These are phyloP conservation scores for Ceratina japonica DNA, from an alignment of 1,140 invertebrate species.

Conservation along the genomic window DNA sequence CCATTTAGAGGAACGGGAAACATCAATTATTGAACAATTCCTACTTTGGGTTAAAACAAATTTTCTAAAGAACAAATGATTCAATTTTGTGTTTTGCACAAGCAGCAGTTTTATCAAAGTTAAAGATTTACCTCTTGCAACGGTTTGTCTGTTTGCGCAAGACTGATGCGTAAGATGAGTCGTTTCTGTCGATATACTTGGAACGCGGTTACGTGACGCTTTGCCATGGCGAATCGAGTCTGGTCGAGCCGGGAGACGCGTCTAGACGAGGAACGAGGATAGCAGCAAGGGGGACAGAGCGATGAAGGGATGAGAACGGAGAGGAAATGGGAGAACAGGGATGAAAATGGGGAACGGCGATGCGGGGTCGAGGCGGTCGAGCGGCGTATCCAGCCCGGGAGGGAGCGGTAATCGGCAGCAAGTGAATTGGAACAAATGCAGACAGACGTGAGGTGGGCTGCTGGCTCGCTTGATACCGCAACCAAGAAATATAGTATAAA, in stretches of 20 bases:
- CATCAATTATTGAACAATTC: no score
- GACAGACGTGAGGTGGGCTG: conserved; percentile 69
- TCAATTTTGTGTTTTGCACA: no score
- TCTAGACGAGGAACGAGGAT: conserved; percentile 3
- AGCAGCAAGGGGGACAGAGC: not conserved
- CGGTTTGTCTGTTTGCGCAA: not conserved
- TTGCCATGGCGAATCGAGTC: conserved; percentile 46
- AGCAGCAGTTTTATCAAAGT: no score
- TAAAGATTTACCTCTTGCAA: no score
- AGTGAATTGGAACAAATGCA: conserved; percentile 74
- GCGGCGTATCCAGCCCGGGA: conserved; percentile 39
- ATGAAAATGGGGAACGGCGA: conserved; percentile 64
- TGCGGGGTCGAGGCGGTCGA: conserved; percentile 44
- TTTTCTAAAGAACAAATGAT: no score
- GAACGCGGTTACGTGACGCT: conserved; percentile 66
- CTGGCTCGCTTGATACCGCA: conserved; percentile 60
- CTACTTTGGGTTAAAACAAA: no score
- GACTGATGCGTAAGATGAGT: not conserved
- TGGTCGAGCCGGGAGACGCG: conserved; percentile 30
- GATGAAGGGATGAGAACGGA: conserved; percentile 17
- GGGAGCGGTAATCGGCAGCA: conserved; percentile 70
- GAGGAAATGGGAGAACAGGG: conserved; percentile 64
- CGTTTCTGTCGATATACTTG: conserved; percentile 61
- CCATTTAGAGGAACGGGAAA: no score
- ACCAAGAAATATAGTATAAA: conserved; percentile 65